Base-by-base conservation (phyloP, 1,140 invertebrate genomes). In the Bombus sibiricus region DNA sequence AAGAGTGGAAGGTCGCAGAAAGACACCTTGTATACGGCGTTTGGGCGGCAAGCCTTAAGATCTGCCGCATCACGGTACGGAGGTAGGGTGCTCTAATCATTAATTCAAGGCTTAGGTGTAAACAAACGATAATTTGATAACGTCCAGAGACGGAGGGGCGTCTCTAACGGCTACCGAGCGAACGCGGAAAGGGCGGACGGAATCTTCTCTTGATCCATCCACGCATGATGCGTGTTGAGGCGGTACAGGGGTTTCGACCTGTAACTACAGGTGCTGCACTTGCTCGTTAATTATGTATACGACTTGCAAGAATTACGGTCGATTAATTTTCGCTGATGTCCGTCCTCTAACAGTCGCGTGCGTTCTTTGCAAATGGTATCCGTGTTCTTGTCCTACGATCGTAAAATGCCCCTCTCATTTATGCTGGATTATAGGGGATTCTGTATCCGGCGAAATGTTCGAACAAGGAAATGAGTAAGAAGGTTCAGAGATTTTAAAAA, bases 111-210 rank as follows among this genome's bases (percentile, higher is more conserved):
- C 95, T 95, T 95, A 95, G 92, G 89, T 89, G 91, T 91, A 93
- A 94, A 95, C 92, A 95, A 95, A 95, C 92, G 95, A 95, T 93
- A 90, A 94, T 95, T 95, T 95, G 93, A 95, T 95, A 95, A 94
- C 94, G 93, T 95, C 93, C 93, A 93, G 91, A 91, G 91, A 86
- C 82, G 88, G 90, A 91, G 90, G 89, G 88, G 89, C 90, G 90
- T 86, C 87, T 92, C 85, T 83, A 91, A 84, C 77, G 88, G 91
- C 92, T 94, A 92, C 92, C 91, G 90, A 86, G 89, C 75, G 71
- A 43, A 78, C 81, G 85, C 81, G 78, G 81, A 83, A 81, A 82
- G 78, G 86, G 82, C 77, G 74, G 83, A 84, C 74, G 85, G 85
- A 91, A 89, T 92, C 89, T 91, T 81, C 83, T 74, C 83, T 92